These are phyloP conservation scores for Dicranocentrus wangi DNA, from an alignment of 2,888 invertebrate genomes.

Conservation along the genomic window DNA sequence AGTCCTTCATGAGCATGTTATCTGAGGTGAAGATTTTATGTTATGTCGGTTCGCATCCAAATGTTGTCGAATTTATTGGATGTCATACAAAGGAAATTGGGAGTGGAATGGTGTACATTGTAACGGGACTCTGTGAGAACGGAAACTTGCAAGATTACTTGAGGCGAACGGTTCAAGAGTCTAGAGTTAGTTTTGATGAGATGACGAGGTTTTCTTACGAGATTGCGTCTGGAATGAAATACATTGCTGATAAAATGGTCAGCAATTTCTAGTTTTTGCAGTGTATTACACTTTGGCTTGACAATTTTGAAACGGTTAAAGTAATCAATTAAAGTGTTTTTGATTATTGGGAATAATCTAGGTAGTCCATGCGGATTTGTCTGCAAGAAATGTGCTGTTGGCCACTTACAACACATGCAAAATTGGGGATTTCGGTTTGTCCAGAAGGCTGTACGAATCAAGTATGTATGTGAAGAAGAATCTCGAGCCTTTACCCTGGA, in stretches of 20 bases:
- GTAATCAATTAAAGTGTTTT: too few species aligned
- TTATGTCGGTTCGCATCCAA: conserved; percentile 14
- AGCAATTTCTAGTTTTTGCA: not conserved
- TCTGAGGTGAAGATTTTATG: conserved; percentile 18
- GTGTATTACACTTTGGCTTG: not conserved
- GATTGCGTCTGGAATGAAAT: conserved; percentile 13
- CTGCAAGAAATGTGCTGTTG: conserved; percentile 1
- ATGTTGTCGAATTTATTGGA: conserved; percentile 17
- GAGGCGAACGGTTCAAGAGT: too few species aligned
- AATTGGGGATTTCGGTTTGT: conserved; percentile 17
- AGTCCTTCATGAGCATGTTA: conserved; percentile 5
- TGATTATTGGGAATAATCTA: too few species aligned
- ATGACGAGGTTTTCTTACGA: not conserved
- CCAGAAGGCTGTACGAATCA: not conserved
- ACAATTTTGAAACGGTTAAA: too few species aligned
- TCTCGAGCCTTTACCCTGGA: conserved; percentile 26
- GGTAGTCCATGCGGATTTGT: not conserved
- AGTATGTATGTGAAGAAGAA: not conserved
- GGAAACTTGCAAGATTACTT: not conserved
- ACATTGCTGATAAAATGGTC: not conserved
- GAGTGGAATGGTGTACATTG: not conserved
- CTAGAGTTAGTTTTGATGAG: too few species aligned
- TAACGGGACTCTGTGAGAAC: not conserved
- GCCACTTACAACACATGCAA: not conserved
- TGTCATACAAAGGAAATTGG: not conserved